Evolutionary conservation across 2,113 vertebrate species (phyloP), one percentile per base, ranked within the genome.

Genomic region (Suricata suricatta): DNA sequence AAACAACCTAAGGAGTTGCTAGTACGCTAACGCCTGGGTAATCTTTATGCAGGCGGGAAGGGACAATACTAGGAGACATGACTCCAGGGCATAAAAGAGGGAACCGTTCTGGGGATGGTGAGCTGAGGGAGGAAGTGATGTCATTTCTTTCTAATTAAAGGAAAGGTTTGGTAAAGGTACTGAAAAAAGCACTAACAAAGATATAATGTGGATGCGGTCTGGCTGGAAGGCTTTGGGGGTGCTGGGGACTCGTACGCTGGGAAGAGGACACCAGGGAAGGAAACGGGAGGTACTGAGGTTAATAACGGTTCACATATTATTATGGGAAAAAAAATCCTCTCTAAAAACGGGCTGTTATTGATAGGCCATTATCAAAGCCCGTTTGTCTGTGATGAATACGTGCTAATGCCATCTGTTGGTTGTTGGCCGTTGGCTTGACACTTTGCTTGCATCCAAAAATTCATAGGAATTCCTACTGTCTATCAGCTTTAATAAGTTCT

Each of bases 1-100:
- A 95, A 96, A 93, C 47, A 25, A 57, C n/a, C 82, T 79, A 60
- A 92, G 79, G 72, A 92, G 96, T 35, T 86, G 82, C 21, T 44
- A 91, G 86, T 69, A 77, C 35, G 38, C 64, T 63, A 90, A 93
- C 71, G 72, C 60, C 33, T 21, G 90, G 27, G 66, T 64, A 69
- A 96, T 86, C 77, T 63, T 54, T 35, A 50, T 74, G 60, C 9
- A 79, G 72, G 19, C 41, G 74, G 33, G 27, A 93, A 84, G 13
- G 63, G 79, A 41, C 69, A 83, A 47, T 68, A 88, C 25, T 25
- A 81, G 33, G n/a, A 71, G 68, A 76, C 2, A 1, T 66, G 33
- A 93, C 44, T 33, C 50, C 33, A 64, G 23, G 76, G 27, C 29
- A 38, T 2, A 72, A 27, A 17, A 60, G 66, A 27, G 23, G 15